phyloP scores from a whole-genome alignment of 2,113 vertebrate species.

The Aviceda subcristata region DNA sequence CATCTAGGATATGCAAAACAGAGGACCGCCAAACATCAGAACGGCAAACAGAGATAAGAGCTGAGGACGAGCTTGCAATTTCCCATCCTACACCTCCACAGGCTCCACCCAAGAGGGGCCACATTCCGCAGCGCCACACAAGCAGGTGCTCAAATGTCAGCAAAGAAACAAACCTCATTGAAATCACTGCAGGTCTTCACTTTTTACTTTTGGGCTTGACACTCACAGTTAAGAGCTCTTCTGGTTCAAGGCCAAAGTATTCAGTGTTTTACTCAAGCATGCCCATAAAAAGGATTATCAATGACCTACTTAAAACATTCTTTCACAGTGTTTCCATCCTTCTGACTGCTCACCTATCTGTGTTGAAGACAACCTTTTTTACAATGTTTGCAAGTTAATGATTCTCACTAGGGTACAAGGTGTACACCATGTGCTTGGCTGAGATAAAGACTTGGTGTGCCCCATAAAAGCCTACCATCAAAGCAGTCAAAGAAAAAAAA shows the following conservation, averaged over 20 bases:
- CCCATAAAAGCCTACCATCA: not conserved
- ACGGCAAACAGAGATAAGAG: not conserved
- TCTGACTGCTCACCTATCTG: not conserved
- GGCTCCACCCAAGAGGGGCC: not conserved
- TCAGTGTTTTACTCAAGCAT: not conserved
- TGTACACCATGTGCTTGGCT: not conserved
- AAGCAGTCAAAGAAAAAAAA: not conserved
- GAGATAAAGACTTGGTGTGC: not conserved
- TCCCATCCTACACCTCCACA: not conserved
- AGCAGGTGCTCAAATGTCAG: not conserved
- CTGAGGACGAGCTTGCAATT: not conserved
- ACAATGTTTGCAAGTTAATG: constrained; percentile 11
- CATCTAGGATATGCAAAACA: not conserved
- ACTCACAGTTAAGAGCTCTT: not conserved
- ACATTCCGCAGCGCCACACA: not conserved
- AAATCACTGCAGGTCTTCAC: not conserved
- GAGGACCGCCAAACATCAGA: not conserved
- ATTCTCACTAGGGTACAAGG: not conserved
- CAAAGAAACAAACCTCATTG: not conserved
- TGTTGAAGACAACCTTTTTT: not conserved
- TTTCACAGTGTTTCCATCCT: not conserved
- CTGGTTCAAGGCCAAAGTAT: constrained; percentile 27
- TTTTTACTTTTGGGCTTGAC: not conserved
- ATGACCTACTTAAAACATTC: not conserved
- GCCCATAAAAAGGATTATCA: constrained; percentile 25